These are phyloP conservation scores for Arctocebus calabarensis DNA, from an alignment of 2,797 vertebrate species.

Conservation along the genomic window DNA sequence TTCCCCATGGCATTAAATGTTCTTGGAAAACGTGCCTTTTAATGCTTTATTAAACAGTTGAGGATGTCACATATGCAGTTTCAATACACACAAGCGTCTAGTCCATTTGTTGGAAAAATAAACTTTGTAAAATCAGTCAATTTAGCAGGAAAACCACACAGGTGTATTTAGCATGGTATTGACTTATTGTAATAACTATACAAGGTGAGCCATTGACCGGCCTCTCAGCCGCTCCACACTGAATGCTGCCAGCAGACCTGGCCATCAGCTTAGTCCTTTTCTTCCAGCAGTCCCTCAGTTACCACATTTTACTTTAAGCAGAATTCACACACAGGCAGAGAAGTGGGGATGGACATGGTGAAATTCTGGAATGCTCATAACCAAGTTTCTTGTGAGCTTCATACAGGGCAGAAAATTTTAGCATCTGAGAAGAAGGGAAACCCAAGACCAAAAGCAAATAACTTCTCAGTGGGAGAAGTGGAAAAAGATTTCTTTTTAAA, in stretches of 20 bases:
- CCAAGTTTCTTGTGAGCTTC: not conserved
- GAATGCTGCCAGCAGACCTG: accelerated
- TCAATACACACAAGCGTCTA: not conserved
- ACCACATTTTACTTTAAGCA: not conserved
- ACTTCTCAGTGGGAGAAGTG: not conserved
- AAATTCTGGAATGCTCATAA: not conserved
- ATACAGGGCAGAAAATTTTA: not conserved
- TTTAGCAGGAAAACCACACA: not conserved
- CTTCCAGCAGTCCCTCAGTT: not conserved
- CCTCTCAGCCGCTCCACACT: not conserved
- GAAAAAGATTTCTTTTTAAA: not conserved
- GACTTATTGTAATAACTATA: not conserved
- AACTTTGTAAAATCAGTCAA: not conserved
- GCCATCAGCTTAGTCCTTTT: not conserved
- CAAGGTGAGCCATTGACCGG: not conserved
- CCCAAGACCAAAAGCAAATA: not conserved
- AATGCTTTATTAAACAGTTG: not conserved
- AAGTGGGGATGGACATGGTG: not conserved
- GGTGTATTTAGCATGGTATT: not conserved
- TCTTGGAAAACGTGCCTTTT: not conserved
- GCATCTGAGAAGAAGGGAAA: not conserved
- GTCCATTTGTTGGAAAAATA: not conserved
- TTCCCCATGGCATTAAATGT: not conserved
- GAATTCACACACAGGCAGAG: not conserved
- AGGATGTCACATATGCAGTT: not conserved